Base-by-base conservation (phyloP, 2,888 invertebrate genomes). In the Drosophila kambysellisi region DNA sequence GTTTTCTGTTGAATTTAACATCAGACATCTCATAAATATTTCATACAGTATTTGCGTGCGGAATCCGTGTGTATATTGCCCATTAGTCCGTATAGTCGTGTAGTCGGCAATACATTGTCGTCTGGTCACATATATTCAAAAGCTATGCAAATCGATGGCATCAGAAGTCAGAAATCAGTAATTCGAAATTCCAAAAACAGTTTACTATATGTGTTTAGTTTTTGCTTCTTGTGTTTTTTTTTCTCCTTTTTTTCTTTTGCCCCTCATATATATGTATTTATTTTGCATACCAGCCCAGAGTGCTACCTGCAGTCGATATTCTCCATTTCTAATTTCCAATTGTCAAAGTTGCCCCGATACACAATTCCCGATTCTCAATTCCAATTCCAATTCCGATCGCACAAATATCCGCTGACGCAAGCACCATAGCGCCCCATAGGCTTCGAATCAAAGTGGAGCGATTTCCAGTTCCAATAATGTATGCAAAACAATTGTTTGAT, bases 21-120 rank as follows among this genome's bases (percentile, higher is more conserved):
- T 89, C 81, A 84, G 71, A 71, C 61, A 51, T 53, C 84, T 90
- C 78, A 89, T 90, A 79, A 76, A 89, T 89, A 83, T 90, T 90
- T 90, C 82, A 90, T 89, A 77, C 56, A 50, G 58, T 48, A 52
- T 67, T 60, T 61, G 61, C 53, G 46, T 61, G 46, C 62, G 69
- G 39, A 53, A 69, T 58, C 52, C 48, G 53, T 52, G 37, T 25
- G 35, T 54, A 54, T 50, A 65, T 63, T 30, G 54, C 41, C 50
- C 62, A 48, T 43, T 39, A 50, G 48, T 50, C 12, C 11, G 33
- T 48, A 15, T 57, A 43, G 57, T 5, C 46, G 17, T 7, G 12
- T 35, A 1, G 29, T 32, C 20, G 32, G 32, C 43, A 53, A 56
- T 57, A 52, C 67, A 69, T 76, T 64, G 74, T 69, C 54, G 53